These are phyloP conservation scores for Adoxophyes honmai DNA, from an alignment of 1,140 invertebrate species.

Conservation along the genomic window DNA sequence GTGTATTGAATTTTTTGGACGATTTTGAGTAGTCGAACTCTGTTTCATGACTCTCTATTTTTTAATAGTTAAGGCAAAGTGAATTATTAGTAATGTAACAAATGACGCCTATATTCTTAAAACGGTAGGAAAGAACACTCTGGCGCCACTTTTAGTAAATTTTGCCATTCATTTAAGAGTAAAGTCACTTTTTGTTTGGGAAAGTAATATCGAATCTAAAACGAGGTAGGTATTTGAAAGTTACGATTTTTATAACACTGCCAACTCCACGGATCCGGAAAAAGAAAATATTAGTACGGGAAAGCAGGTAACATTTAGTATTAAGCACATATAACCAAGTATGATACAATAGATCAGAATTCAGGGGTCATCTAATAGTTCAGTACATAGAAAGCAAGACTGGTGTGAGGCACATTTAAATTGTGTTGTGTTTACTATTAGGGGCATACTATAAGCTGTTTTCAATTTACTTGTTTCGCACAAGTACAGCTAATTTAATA, in stretches of 20 bases:
- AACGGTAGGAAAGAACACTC: too few species aligned
- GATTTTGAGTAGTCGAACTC: too few species aligned
- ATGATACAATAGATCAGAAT: constrained; percentile 15
- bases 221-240: not conserved
- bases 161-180: too few species aligned
- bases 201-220: too few species aligned
- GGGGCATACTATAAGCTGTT: constrained; percentile 1
- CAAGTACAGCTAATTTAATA: too few species aligned
- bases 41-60: too few species aligned
- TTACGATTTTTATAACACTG: constrained; percentile 18
- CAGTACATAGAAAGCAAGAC: constrained; percentile 29
- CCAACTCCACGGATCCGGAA: constrained; percentile 46
- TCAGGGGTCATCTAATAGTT: constrained; percentile 23
- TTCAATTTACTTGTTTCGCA: not conserved
- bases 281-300: constrained; percentile 54
- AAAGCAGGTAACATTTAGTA: constrained; percentile 40
- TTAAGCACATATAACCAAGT: constrained; percentile 40
- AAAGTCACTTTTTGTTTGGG: too few species aligned
- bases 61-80: too few species aligned
- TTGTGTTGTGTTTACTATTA: constrained; percentile 21
- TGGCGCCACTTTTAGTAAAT: too few species aligned
- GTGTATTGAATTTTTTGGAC: too few species aligned
- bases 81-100: too few species aligned
- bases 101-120: too few species aligned
- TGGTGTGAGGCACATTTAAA: constrained; percentile 22